phyloP scores from a whole-genome alignment of 2,888 invertebrate genomes.

The Phasia obesa region DNA sequence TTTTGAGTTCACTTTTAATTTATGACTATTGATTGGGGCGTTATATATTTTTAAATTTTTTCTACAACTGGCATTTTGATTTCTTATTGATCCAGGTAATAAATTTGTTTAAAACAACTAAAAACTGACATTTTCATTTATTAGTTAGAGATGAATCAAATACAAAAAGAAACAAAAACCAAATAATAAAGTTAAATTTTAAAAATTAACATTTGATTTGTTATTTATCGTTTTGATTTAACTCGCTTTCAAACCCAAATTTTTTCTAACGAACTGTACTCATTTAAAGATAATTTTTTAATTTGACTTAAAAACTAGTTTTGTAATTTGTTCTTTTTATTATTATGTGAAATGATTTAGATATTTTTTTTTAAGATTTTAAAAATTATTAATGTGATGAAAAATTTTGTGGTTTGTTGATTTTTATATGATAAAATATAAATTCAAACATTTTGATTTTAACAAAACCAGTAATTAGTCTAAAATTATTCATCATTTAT shows the following conservation, averaged over 20 bases:
- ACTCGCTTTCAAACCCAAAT: constrained; percentile 8
- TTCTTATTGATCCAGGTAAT: constrained; percentile 73
- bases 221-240: constrained; percentile 72
- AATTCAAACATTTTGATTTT: too few species aligned
- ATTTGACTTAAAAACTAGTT: too few species aligned
- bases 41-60: constrained; percentile 47
- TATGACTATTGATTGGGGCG: constrained; percentile 73
- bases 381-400: too few species aligned
- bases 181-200: constrained; percentile 19
- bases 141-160: constrained; percentile 34
- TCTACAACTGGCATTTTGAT: constrained; percentile 46
- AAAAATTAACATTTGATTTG: constrained; percentile 70
- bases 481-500: too few species aligned
- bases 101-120: constrained; percentile 62
- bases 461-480: too few species aligned
- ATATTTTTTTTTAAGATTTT: too few species aligned
- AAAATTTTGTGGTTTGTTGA: too few species aligned
- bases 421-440: too few species aligned
- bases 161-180: neutral
- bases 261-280: too few species aligned
- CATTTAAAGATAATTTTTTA: too few species aligned
- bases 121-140: constrained; percentile 72
- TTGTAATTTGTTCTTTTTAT: too few species aligned
- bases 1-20: constrained; percentile 61
- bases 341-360: too few species aligned